These are phyloP conservation scores for Jacana jacana DNA, from an alignment of 2,113 vertebrate species.

Conservation along the genomic window DNA sequence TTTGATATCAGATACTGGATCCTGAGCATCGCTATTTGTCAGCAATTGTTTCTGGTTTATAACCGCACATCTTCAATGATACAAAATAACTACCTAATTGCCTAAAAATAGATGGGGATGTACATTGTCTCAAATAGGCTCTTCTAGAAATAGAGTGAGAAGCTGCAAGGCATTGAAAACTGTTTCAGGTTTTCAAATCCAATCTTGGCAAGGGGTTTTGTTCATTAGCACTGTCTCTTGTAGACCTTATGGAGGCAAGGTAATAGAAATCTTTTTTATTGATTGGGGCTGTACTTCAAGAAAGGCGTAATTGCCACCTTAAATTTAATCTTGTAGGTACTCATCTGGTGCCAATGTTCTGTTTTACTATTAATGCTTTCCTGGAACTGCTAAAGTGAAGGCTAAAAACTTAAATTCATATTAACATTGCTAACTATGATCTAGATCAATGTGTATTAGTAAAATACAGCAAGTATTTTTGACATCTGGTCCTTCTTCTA, in stretches of 20 bases:
- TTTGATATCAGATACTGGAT: neutral
- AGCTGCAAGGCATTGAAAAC: neutral
- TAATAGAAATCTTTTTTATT: slow-evolving; percentile 64
- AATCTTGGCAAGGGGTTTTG: slow-evolving; percentile 37
- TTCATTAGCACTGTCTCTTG: slow-evolving; percentile 39
- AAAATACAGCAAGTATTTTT: neutral
- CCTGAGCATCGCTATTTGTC: neutral
- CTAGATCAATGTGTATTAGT: neutral
- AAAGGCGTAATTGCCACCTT: slow-evolving; percentile 54
- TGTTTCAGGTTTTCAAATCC: slow-evolving; percentile 21
- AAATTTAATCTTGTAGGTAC: slow-evolving; percentile 59
- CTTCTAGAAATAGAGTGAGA: neutral
- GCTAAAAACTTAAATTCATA: slow-evolving; percentile 3
- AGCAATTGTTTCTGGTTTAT: neutral
- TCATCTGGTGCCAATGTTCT: slow-evolving; percentile 37
- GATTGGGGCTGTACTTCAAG: slow-evolving; percentile 37
- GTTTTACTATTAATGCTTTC: slow-evolving; percentile 33
- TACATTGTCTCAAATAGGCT: neutral
- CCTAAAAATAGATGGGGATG: neutral
- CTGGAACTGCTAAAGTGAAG: slow-evolving; percentile 34
- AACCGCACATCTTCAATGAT: neutral
- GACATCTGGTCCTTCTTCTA: neutral
- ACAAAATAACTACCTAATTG: neutral
- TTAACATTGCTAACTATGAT: neutral
- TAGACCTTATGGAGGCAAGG: slow-evolving; percentile 27